Base-by-base conservation (phyloP, 2,888 invertebrate species). In the Polyommatus icarus region DNA sequence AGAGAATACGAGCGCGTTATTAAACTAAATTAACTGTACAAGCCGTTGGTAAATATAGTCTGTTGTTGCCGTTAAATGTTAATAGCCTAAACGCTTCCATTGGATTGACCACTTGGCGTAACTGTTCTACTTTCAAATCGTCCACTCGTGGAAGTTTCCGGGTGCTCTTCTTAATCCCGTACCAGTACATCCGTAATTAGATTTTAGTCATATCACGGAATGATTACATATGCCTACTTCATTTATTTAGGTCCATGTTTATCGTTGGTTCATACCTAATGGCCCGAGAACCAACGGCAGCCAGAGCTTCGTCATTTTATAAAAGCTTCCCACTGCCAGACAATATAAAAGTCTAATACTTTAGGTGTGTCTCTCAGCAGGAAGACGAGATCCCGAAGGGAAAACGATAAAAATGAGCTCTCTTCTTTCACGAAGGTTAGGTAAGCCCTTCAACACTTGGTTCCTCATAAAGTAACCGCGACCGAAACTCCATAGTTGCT, bases 11-110 rank as follows among this genome's bases (percentile, higher is more conserved):
- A 54, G 6, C 46, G 46, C 75, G 20, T 54, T 54, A 29, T 54
- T 54, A 54, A 73, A 73, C 73, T 46, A 10, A 46, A 20, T 50
- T 46, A 15, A 18, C 24, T 32, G 20, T 50, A 24, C 61, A 29
- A 75, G 46, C 18, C 75, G 50, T 54, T 2, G n/a, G 24, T 24
- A 75, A 75, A 75, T 73, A 73, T 57, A 57, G n/a, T n/a, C 57
- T 57, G 57, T 57, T 57, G 59, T 20, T 7, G 59, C 4, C 8
- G 8, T 59, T 59, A 59, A 59, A 20, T n/a, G 8, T 59, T 59
- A 59, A 59, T 59, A n/a, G 20, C 20, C 6, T 59, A n/a, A 24
- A 24, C 20, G 61, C 4, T 61, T 61, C 24, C 61, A 61, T 20
- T 12, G 61, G 24, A 61, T 24, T 61, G 61, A 24, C 12, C 61